Base-by-base conservation (phyloP, 2,888 invertebrate genomes). In the Phyllotreta cruciferae region DNA sequence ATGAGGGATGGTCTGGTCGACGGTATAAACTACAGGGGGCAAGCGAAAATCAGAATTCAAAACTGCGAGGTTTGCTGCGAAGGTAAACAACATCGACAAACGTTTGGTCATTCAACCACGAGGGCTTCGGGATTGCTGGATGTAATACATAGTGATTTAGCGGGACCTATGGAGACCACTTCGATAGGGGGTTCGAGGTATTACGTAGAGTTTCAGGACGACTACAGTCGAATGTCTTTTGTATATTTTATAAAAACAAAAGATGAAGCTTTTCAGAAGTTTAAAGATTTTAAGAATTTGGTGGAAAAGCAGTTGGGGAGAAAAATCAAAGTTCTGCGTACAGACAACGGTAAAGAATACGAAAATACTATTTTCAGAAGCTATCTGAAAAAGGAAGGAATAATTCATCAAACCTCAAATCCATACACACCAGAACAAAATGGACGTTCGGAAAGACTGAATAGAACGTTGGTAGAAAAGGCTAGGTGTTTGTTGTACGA, bases 391-490 rank as follows among this genome's bases (percentile, higher is more conserved):
- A 55, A 66, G n/a, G 60, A 69, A 41, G 78, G 75, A 5, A 78
- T 78, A 10, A 42, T 72, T 0, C 74, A 77, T 60, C 75, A 77
- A 45, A 72, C 50, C 9, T 58, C 66, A 8, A 62, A 64, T 24
- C 53, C 62, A 5, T 60, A 60, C 39, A 65, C 63, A 1, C 75
- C 77, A 9, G 68, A 77, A 58, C 76, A 76, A 64, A 78, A 77
- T 69, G 75, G 74, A 3, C 50, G 62, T 36, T 56, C 66, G 9
- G 70, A 72, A 62, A 35, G 73, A 14, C 63, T 70, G 60, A 75
- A 74, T 56, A 24, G 73, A 5, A 68, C 68, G 0, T 13, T 74
- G n/a, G 66, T 74, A 11, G 73, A 73, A 42, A 73, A 70, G 60
- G 73, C 62, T 41, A 68, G 62, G 53, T 70, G 68, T 56, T 47